These are phyloP conservation scores for Yoshiicerus persimilis DNA, from an alignment of 1,140 invertebrate genomes.

Conservation along the genomic window DNA sequence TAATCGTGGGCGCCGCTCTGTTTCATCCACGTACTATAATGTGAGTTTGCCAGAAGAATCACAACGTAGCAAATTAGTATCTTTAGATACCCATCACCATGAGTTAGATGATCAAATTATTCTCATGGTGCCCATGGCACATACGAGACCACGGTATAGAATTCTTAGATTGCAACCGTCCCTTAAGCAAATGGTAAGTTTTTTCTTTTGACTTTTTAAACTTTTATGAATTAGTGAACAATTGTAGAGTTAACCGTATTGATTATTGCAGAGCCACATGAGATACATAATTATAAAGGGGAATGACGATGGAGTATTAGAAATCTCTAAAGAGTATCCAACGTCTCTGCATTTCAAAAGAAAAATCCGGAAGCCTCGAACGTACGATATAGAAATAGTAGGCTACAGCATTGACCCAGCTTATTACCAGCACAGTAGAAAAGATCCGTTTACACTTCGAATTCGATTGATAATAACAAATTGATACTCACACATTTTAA, in stretches of 20 bases:
- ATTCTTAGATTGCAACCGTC: conserved; percentile 68
- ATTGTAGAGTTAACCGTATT: too few species aligned
- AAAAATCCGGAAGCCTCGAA: conserved; percentile 59
- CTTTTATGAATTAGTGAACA: too few species aligned
- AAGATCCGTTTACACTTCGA: conserved; percentile 60
- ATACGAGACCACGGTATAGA: conserved; percentile 64
- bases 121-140: conserved; percentile 61
- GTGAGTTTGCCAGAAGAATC: conserved; percentile 39
- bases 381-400: conserved; percentile 63
- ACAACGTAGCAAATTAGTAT: conserved; percentile 31
- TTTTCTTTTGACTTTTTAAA: too few species aligned
- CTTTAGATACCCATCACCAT: conserved; percentile 52
- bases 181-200: conserved; percentile 55
- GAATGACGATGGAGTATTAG: conserved; percentile 67
- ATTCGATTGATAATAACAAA: conserved; percentile 57
- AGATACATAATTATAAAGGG: conserved; percentile 67
- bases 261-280: conserved; percentile 59
- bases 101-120: conserved; percentile 56
- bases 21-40: conserved; percentile 17
- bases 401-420: conserved; percentile 55
- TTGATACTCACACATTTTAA: conserved; percentile 34
- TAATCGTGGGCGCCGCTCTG: conserved; percentile 35
- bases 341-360: conserved; percentile 65
- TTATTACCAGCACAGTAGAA: conserved; percentile 48
- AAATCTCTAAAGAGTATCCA: conserved; percentile 65